Conservation (phyloP, 1,140 invertebrate genomes). For the Sesamia nonagrioides region DNA sequence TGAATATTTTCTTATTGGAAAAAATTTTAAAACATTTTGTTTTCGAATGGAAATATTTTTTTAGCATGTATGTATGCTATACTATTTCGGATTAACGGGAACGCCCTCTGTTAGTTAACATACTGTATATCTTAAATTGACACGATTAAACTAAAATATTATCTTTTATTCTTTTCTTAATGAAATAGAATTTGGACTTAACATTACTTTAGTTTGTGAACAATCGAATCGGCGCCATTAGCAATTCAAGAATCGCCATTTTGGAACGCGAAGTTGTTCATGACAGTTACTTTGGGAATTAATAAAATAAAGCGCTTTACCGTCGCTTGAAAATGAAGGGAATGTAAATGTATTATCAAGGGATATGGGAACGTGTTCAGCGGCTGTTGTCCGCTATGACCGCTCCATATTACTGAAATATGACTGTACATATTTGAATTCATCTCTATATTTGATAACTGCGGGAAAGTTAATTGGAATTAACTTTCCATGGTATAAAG, state of each 20-base stretch:
- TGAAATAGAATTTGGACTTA: too few species aligned
- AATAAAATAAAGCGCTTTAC: slow-evolving; percentile 33
- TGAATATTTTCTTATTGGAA: too few species aligned
- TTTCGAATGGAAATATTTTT: too few species aligned
- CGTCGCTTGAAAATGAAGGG: slow-evolving; percentile 13
- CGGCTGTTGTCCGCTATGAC: slow-evolving; percentile 2
- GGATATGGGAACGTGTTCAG: slow-evolving; percentile 16
- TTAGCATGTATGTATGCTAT: too few species aligned
- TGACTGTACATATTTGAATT: neutral
- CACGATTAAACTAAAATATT: too few species aligned
- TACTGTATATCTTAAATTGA: too few species aligned
- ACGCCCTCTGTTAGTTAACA: too few species aligned
- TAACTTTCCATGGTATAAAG: neutral
- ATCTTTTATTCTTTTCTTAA: too few species aligned
- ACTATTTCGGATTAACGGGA: too few species aligned
- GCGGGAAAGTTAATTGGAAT: neutral
- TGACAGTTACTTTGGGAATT: slow-evolving; percentile 1
- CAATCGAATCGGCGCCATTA: too few species aligned
- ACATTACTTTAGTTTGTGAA: too few species aligned
- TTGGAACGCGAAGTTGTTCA: neutral
- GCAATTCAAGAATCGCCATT: neutral
- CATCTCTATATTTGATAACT: neutral
- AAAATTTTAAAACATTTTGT: too few species aligned
- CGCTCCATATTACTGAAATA: neutral
- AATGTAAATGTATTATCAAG: slow-evolving; percentile 19